Base-by-base conservation (phyloP, 2,797 vertebrate species). In the Eremophila alpestris region DNA sequence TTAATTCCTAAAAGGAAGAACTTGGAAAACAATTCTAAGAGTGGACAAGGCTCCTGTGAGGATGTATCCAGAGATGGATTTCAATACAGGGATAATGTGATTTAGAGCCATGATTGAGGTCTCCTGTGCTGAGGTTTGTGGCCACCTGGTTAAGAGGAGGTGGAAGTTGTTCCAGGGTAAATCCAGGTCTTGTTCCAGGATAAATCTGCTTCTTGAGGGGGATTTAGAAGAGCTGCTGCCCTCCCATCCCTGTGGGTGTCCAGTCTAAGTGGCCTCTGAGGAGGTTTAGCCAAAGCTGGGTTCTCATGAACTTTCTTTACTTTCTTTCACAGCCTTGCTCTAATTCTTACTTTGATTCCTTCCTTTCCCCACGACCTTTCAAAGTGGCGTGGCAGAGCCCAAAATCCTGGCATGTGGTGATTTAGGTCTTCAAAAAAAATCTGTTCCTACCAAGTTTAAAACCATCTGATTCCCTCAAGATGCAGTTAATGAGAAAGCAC, bases 221-320 rank as follows among this genome's bases (percentile, higher is more conserved):
- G 7, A 0, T 58, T 88, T 51, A 30, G 29, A 69, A 27, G 45
- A 54, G 26, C 6, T 82, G 18, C 27, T 89, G 36, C 40, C 12
- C 43, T 63, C 24, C 3, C 1, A 6, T 26, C 40, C 5, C 11
- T 41, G 17, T 14, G n/a, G 24, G 11, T 58, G 63, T 67, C 36
- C 32, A 13, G 4, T 16, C 2, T 2, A 27, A 65, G 48, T 5
- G 36, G 8, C 15, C 11, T 77, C 20, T 22, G 40, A 71, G 29
- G 18, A 64, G 3, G 1, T 73, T 63, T 22, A 65, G 64, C 43
- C n/a, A 16, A 81, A 85, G 14, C 22, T 87, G 43, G 4, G 2
- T 49, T 30, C 46, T 71, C 2, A 0, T 34, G 22, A 26, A 5
- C 7, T 62, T n/a, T n/a, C 14, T 41, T n/a, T 17, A 11, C 22